phyloP scores from a whole-genome alignment of 2,888 invertebrate species.

The Penaeus monodon region DNA sequence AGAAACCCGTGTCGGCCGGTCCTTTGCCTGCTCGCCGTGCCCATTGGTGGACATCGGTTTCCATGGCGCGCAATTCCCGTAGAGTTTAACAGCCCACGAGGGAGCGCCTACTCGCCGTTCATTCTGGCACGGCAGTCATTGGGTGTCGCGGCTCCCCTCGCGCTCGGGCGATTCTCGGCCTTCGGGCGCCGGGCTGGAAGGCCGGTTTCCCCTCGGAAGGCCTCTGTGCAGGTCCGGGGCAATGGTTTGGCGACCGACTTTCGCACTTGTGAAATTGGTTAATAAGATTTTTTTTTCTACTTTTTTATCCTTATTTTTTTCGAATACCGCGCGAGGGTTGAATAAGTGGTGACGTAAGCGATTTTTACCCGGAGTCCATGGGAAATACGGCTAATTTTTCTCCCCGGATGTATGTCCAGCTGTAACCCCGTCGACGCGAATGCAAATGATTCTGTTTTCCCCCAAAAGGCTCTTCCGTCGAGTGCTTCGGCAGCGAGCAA shows the following conservation, averaged over 20 bases:
- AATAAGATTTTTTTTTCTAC: constrained; percentile 21
- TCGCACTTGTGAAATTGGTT: constrained; percentile 37
- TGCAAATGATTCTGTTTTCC: no score
- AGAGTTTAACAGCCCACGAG: constrained; percentile 28
- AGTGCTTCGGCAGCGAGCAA: no score
- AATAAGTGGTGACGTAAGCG: no score
- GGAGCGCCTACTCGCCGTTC: constrained; percentile 17
- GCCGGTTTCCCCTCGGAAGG: background rate
- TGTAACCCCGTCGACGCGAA: no score
- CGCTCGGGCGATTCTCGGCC: background rate
- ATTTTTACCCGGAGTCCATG: no score
- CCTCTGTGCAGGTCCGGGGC: background rate
- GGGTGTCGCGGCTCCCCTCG: background rate
- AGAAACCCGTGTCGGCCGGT: background rate
- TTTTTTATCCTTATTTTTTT: no score
- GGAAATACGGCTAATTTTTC: no score
- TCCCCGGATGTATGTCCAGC: no score
- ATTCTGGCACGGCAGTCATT: constrained; percentile 4
- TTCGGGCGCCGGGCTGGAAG: background rate
- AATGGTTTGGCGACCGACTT: constrained; percentile 19
- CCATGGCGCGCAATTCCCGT: constrained; percentile 28
- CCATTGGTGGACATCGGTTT: constrained; percentile 10
- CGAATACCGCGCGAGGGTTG: no score
- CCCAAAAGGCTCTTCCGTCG: no score
- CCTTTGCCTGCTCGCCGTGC: background rate